Percentiles rank a stretch among this genome's conserved stretches.
Evolutionary conservation across 1,140 invertebrate genomes (phyloP).

Genomic region (Heliothis subflexa): DNA sequence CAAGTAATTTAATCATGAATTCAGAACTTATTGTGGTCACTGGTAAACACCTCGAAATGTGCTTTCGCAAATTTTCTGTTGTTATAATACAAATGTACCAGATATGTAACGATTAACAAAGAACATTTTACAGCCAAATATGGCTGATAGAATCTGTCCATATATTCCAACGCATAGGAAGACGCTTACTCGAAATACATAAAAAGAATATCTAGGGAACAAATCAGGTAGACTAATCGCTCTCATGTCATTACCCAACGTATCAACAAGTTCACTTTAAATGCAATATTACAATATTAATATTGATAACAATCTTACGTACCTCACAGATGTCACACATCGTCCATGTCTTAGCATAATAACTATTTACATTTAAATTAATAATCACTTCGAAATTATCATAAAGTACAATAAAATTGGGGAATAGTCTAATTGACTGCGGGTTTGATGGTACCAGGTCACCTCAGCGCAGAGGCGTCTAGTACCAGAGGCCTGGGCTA

Average conservation of each 20-base stretch:
- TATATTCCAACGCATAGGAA: constrained; percentile 68
- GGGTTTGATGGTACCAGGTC: constrained; percentile 78
- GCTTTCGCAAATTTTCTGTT: no score
- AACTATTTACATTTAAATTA: constrained; percentile 74
- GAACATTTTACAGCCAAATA: constrained; percentile 10
- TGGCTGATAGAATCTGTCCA: constrained; percentile 40
- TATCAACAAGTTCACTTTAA: constrained; percentile 74
- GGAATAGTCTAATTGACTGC: constrained; percentile 84
- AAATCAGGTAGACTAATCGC: constrained; percentile 70
- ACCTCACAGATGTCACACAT: constrained; percentile 82
- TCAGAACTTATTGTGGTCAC: no score
- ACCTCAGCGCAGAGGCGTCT: constrained; percentile 78
- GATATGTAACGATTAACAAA: background rate
- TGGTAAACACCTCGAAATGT: no score
- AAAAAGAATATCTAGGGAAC: constrained; percentile 76
- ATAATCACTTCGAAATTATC: constrained; percentile 74
- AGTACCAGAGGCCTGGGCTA: constrained; percentile 83
- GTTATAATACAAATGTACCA: background rate
- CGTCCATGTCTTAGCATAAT: constrained; percentile 68
- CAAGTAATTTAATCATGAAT: background rate
- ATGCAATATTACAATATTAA: constrained; percentile 73
- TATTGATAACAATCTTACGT: constrained; percentile 83
- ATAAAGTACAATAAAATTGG: constrained; percentile 77
- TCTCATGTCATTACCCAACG: constrained; percentile 71
- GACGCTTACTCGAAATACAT: constrained; percentile 77